phyloP scores from a whole-genome alignment of 2,113 vertebrate species.

The Sorex fumeus region DNA sequence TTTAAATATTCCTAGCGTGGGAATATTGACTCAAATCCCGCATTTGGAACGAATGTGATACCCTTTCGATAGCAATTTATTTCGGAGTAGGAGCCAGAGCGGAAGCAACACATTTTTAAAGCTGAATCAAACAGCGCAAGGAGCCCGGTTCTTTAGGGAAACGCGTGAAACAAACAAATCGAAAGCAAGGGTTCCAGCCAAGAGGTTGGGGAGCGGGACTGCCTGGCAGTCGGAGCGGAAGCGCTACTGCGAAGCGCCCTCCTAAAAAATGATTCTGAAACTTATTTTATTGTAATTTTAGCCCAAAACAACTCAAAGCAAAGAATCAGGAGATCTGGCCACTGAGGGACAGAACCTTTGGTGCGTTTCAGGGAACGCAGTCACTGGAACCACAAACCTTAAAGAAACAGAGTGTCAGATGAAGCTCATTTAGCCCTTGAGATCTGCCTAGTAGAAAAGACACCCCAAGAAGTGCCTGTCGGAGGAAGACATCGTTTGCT shows the following conservation, averaged over 20 bases:
- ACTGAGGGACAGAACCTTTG: not conserved
- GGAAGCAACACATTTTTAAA: slow-evolving; percentile 65
- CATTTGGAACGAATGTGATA: slow-evolving; percentile 70
- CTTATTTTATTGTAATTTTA: slow-evolving; percentile 54
- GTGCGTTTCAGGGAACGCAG: not conserved
- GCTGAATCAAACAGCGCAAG: slow-evolving; percentile 65
- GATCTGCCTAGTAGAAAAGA: slow-evolving; percentile 69
- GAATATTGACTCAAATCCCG: slow-evolving; percentile 58
- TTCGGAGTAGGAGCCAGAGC: slow-evolving; percentile 51
- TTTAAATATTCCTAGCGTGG: slow-evolving; percentile 22
- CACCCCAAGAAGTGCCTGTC: slow-evolving; percentile 66
- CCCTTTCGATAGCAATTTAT: slow-evolving; percentile 70
- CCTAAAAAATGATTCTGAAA: slow-evolving; percentile 63
- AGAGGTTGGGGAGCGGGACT: slow-evolving; percentile 60
- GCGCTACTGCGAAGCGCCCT: slow-evolving; percentile 48
- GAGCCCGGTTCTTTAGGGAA: slow-evolving; percentile 72
- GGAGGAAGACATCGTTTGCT: slow-evolving; percentile 44
- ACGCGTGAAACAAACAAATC: slow-evolving; percentile 82
- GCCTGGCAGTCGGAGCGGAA: slow-evolving; percentile 63
- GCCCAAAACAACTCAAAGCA: slow-evolving; percentile 19
- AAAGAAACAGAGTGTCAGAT: slow-evolving; percentile 52
- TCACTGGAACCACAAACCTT: slow-evolving; percentile 49
- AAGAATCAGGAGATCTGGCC: slow-evolving; percentile 44
- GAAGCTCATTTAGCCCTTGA: slow-evolving; percentile 73
- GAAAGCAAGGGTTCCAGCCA: slow-evolving; percentile 81